These are phyloP conservation scores for Orthonychiurus folsomi DNA, from an alignment of 2,888 invertebrate species.

Conservation along the genomic window DNA sequence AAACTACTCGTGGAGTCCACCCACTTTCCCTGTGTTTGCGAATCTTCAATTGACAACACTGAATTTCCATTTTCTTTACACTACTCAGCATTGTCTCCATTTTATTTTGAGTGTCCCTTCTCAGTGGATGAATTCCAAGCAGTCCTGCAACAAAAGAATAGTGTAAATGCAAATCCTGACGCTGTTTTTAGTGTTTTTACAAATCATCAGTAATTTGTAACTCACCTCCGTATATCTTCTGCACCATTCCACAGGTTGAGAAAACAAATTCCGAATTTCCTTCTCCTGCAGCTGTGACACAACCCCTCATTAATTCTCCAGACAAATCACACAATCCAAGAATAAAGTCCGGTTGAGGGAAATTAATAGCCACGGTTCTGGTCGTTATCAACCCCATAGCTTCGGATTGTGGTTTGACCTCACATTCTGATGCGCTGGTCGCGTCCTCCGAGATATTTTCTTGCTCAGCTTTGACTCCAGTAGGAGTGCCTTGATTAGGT, in stretches of 20 bases:
- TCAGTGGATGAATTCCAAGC: too few relatives aligned
- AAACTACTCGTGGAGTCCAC: too few relatives aligned
- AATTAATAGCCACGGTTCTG: neutral
- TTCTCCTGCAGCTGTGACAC: slow-evolving; percentile 52
- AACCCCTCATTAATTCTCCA: slow-evolving; percentile 82
- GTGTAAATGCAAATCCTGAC: too few relatives aligned
- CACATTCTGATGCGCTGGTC: too few relatives aligned
- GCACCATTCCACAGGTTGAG: slow-evolving; percentile 12
- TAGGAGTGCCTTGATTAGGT: neutral
- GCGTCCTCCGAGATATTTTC: neutral
- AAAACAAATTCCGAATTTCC: slow-evolving; percentile 7
- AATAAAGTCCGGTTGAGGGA: neutral
- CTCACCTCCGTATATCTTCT: slow-evolving; percentile 15
- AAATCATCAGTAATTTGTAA: too few relatives aligned
- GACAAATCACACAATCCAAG: slow-evolving; percentile 53
- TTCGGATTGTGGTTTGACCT: neutral
- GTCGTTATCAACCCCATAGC: too few relatives aligned
- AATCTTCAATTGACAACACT: too few relatives aligned
- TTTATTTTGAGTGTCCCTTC: too few relatives aligned
- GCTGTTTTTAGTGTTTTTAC: too few relatives aligned
- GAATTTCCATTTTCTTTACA: neutral
- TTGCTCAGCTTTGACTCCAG: neutral
- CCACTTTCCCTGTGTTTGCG: too few relatives aligned
- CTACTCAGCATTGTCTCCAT: neutral
- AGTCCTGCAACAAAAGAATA: too few relatives aligned